These are phyloP conservation scores for Propithecus deckenii DNA, from an alignment of 2,797 vertebrate species.

Conservation along the genomic window DNA sequence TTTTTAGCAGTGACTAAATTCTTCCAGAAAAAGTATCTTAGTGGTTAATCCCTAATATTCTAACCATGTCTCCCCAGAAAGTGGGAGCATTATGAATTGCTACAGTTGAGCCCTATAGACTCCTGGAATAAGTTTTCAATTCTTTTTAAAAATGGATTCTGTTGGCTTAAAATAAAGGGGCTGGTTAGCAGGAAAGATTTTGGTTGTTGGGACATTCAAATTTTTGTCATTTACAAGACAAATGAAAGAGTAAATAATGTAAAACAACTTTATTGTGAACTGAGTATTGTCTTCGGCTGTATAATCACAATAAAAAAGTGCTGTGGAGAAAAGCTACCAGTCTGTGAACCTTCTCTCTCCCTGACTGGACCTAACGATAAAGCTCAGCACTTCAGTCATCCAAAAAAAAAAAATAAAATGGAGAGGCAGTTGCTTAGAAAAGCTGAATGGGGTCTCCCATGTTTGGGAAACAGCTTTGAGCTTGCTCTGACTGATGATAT, in stretches of 20 bases:
- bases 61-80: background rate
- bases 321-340: background rate
- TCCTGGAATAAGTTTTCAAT: background rate
- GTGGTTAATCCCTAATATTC: background rate
- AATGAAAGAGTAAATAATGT: background rate
- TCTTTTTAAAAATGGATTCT: background rate
- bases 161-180: conserved; percentile 1
- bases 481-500: background rate
- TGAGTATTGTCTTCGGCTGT: background rate
- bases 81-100: background rate
- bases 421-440: background rate
- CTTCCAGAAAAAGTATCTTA: background rate
- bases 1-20: background rate
- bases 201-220: background rate
- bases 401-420: background rate
- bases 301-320: background rate
- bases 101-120: background rate
- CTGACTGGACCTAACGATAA: background rate
- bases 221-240: background rate
- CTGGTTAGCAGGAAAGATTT: background rate
- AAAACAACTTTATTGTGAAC: background rate
- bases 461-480: background rate
- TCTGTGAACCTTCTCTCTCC: background rate
- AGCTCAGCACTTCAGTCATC: background rate
- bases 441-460: background rate